Evolutionary conservation across 1,140 invertebrate genomes (phyloP), one percentile per base, ranked within the genome.

Genomic region (Pogonus chalceus): DNA sequence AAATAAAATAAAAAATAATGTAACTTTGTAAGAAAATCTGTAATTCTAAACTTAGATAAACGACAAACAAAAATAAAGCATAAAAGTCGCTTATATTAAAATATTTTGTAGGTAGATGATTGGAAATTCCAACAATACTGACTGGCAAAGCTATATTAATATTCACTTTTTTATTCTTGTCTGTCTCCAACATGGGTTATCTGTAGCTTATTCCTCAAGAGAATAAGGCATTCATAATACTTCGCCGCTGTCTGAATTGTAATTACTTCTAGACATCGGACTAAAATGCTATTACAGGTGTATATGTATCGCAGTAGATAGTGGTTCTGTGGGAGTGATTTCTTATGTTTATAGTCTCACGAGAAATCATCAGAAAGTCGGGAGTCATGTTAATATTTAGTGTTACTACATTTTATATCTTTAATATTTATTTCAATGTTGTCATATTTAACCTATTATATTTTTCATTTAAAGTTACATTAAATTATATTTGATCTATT

Each of bases 31-130:
- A n/a, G n/a, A n/a, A n/a, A n/a, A n/a, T n/a, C n/a, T n/a, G n/a
- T n/a, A n/a, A n/a, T n/a, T n/a, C n/a, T n/a, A n/a, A n/a, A n/a
- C n/a, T n/a, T n/a, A 31, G 26, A 31, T 14, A 31, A 31, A 31
- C 26, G 4, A 31, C 14, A 31, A 31, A 31, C 26, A 7, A 43
- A 43, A 43, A 4, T 4, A 16, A 43, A 43, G 18, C 37, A 43
- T 43, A 18, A 3, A 43, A 43, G 37, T 43, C 37, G 9, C 37
- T 43, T 43, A 43, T 43, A 43, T 43, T 43, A 43, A 43, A 43
- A 43, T 43, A 16, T 43, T 43, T 43, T 43, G 18, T 43, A 18
- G 7, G 18, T 7, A 43, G 37, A 43, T 43, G 37, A 43, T 43
- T 43, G 37, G 18, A 43, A 43, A 43, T 43, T 43, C 37, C 37